Base-by-base conservation (phyloP, 1,140 invertebrate genomes). In the Solen grandis region DNA sequence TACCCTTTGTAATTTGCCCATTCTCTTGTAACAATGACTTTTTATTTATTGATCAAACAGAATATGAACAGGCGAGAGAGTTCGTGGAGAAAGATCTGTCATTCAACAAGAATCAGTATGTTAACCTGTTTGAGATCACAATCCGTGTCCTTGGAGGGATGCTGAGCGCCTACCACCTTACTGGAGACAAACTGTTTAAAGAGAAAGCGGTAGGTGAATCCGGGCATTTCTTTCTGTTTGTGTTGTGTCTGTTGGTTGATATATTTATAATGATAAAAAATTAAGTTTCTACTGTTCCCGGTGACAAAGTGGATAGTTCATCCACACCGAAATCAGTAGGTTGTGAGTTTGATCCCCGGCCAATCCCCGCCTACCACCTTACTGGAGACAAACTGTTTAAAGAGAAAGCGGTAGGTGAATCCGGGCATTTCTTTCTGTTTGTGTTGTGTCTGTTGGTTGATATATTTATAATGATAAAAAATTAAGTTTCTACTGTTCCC, bases 61-160 rank as follows among this genome's bases (percentile, higher is more conserved):
- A 99, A 91, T 99, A 96, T 93, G 95, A 97, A 78, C 95, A 97
- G 87, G 98, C 96, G 0, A 94, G 96, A 31, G 96, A 98, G 85
- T 99, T 98, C 98, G 95, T 99, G 36, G 95, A 95, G 0, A 94
- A 96, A n/a, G 95, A 97, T 87, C 94, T 99, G 57, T 95, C 79
- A 16, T 91, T 92, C 81, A 86, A 91, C 36, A 82, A 97, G 95
- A 95, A 95, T 85, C 94, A 95, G 0, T 97, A 99, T 90, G 94
- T 99, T 74, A 99, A 98, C 19, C 96, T 99, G 10, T 99, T 99
- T 93, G 99, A 99, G 93, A 98, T 96, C 57, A 99, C 99, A 86
- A 99, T 99, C 89, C 95, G 99, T n/a, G 98, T 99, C 91, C 95
- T 99, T 81, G 99, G 98, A 68, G 98, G 99, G 31, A 93, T 99